Evolutionary conservation across 2,113 vertebrate species (phyloP).

Genomic region (Hystrix cristata): DNA sequence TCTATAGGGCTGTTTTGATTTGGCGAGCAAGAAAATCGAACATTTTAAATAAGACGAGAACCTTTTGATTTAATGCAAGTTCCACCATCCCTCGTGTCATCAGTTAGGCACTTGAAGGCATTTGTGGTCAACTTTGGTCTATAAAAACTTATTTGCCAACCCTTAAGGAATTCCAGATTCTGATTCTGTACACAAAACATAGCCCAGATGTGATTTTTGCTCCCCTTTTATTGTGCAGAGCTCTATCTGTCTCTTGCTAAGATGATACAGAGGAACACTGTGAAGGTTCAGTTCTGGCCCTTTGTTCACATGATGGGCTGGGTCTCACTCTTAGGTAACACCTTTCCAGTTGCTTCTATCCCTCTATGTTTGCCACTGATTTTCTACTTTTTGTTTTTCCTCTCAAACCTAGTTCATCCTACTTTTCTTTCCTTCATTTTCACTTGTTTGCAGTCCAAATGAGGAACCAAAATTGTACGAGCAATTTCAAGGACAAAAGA

Average conservation of each 20-base stretch:
- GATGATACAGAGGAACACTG: not conserved
- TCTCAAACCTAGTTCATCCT: not conserved
- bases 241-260: not conserved
- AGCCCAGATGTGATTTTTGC: not conserved
- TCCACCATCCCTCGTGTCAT: not conserved
- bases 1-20: not conserved
- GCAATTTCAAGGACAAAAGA: not conserved
- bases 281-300: no score
- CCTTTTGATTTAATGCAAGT: not conserved
- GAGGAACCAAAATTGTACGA: not conserved
- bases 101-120: not conserved
- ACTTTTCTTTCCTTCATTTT: not conserved
- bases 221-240: not conserved
- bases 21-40: not conserved
- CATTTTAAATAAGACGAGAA: not conserved
- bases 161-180: not conserved
- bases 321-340: not conserved
- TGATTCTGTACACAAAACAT: not conserved
- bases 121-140: not conserved
- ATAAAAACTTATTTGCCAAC: not conserved
- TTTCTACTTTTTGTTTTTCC: not conserved
- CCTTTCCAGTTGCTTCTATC: not conserved
- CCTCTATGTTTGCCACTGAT: not conserved
- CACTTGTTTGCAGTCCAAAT: not conserved
- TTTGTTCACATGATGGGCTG: not conserved